Evolutionary conservation across 1,140 invertebrate species (phyloP).

Genomic region (Drosophila ambigua): DNA sequence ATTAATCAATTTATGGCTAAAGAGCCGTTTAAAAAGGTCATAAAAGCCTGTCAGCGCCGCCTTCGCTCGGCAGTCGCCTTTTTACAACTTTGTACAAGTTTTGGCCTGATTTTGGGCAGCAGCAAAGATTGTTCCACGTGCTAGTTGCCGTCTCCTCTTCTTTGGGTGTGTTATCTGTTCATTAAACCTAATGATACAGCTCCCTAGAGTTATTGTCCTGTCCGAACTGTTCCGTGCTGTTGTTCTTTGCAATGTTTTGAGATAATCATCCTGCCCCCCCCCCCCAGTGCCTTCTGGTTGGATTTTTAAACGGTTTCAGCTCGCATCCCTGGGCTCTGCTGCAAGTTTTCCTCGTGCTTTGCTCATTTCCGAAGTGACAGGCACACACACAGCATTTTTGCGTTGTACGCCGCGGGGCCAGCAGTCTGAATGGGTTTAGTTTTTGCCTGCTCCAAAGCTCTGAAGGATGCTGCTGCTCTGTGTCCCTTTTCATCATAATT

Average conservation of each 20-base stretch:
- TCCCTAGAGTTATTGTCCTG: slow-evolving; percentile 13
- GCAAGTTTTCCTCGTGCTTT: background rate
- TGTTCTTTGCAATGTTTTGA: slow-evolving; percentile 41
- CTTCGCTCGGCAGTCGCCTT: slow-evolving; percentile 19
- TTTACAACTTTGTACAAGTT: slow-evolving; percentile 26
- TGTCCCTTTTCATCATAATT: slow-evolving; percentile 71
- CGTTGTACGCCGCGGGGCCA: slow-evolving; percentile 33
- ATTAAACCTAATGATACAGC: slow-evolving; percentile 72
- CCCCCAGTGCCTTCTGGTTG: slow-evolving; percentile 24
- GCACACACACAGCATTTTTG: slow-evolving; percentile 59
- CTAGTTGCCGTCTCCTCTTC: slow-evolving; percentile 7
- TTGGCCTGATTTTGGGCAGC: slow-evolving; percentile 7
- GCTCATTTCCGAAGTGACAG: slow-evolving; percentile 75
- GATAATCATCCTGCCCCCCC: slow-evolving; percentile 27
- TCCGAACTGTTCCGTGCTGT: slow-evolving; percentile 14
- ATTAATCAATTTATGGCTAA: slow-evolving; percentile 53
- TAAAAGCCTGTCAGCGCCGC: slow-evolving; percentile 34
- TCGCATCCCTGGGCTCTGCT: slow-evolving; percentile 20
- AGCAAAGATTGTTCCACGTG: slow-evolving; percentile 10
- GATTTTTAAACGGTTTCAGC: slow-evolving; percentile 55
- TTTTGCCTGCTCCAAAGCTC: too few relatives aligned
- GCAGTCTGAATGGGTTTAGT: slow-evolving; percentile 19
- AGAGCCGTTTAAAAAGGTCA: slow-evolving; percentile 50
- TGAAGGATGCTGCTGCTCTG: background rate
- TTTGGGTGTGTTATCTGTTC: slow-evolving; percentile 53